These are phyloP conservation scores for Lysandra bellargus DNA, from an alignment of 2,888 invertebrate genomes.

Conservation along the genomic window DNA sequence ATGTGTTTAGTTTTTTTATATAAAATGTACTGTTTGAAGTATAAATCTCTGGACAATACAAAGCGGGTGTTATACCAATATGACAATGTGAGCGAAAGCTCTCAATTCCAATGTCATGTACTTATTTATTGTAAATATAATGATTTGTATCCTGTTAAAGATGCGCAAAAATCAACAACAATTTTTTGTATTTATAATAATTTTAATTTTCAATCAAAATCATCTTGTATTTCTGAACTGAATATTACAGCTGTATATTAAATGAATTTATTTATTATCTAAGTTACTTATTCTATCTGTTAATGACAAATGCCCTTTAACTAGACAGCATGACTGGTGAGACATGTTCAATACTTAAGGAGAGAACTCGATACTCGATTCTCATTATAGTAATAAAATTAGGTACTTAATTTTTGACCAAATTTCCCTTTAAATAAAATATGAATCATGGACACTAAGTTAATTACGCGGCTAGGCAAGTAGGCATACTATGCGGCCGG, in stretches of 20 bases:
- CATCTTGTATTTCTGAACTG: background rate
- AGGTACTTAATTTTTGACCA: no score
- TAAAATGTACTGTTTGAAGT: background rate
- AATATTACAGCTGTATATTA: background rate
- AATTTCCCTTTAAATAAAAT: no score
- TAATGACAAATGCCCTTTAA: background rate
- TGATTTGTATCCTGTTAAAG: conserved; percentile 24
- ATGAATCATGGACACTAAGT: no score
- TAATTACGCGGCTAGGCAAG: no score
- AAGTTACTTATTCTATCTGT: background rate
- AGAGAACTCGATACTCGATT: no score
- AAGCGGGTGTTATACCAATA: conserved; percentile 26
- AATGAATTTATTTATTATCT: background rate
- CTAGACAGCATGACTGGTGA: background rate
- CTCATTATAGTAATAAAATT: no score
- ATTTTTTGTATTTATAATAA: no score
- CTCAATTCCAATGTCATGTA: conserved; percentile 45
- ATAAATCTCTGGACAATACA: conserved; percentile 5
- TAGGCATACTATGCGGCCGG: no score
- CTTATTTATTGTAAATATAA: conserved; percentile 55
- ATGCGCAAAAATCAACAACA: background rate
- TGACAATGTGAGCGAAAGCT: conserved; percentile 28
- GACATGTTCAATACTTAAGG: no score
- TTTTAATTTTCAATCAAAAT: background rate
- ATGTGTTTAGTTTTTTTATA: conserved; percentile 13